Evolutionary conservation across 2,113 vertebrate species (phyloP).

Genomic region (Turnix velox): DNA sequence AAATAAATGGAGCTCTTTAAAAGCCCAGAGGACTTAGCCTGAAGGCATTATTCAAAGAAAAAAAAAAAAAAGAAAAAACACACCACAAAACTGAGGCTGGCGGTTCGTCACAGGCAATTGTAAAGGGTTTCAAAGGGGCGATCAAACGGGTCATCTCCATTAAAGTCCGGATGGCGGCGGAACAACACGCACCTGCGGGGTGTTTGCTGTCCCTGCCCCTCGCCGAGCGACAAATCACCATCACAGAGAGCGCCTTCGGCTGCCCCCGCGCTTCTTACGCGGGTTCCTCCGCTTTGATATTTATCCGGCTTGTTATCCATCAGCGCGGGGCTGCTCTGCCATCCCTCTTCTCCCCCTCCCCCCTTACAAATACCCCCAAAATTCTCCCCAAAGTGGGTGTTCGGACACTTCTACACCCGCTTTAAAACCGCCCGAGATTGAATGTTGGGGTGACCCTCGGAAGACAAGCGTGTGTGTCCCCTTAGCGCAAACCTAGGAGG

Average conservation of each 20-base stretch:
- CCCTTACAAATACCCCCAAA: too few relatives aligned
- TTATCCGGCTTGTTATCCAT: constrained; percentile 66
- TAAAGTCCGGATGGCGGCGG: constrained; percentile 77
- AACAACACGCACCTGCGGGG: constrained; percentile 78
- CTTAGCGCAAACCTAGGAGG: neutral
- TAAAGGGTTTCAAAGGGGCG: constrained; percentile 79
- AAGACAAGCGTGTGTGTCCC: neutral
- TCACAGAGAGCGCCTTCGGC: constrained; percentile 74
- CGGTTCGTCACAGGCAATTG: constrained; percentile 84
- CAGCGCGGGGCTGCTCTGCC: constrained; percentile 28
- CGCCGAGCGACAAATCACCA: constrained; percentile 77
- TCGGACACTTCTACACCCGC: neutral
- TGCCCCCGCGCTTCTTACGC: constrained; percentile 60
- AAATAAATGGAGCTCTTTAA: constrained; percentile 75
- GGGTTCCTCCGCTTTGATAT: constrained; percentile 73
- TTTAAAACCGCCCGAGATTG: too few relatives aligned
- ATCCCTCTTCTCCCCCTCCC: constrained; percentile 28
- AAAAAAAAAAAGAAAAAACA: too few relatives aligned
- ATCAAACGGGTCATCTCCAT: constrained; percentile 81
- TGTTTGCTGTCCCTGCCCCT: constrained; percentile 74
- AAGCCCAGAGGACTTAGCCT: constrained; percentile 76
- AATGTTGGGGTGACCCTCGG: too few relatives aligned
- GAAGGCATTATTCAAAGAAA: constrained; percentile 76
- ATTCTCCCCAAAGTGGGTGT: too few relatives aligned
- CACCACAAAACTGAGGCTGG: constrained; percentile 68